Percentiles rank a stretch among this genome's conserved stretches.
These are phyloP conservation scores for Pseudolycoriella hygida DNA, from an alignment of 2,888 invertebrate species.

Conservation along the genomic window DNA sequence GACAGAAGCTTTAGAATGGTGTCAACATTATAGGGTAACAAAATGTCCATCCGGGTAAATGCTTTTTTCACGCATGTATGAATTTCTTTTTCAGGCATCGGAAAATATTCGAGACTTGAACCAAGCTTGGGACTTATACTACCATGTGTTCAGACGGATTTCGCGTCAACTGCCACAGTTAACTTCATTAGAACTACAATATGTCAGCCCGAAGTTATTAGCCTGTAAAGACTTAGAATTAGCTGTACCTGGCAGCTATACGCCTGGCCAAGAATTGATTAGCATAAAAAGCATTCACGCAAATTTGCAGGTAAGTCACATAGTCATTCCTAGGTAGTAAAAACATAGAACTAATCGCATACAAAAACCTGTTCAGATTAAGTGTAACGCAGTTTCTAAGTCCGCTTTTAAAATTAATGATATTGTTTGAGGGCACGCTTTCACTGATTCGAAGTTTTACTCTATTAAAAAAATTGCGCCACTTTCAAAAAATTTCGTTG, in stretches of 20 bases:
- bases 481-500: too few species aligned
- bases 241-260: constrained; percentile 95
- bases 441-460: too few species aligned
- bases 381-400: too few species aligned
- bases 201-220: constrained; percentile 84
- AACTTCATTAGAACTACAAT: constrained; percentile 80
- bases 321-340: too few species aligned
- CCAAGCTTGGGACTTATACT: constrained; percentile 98
- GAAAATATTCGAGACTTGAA: constrained; percentile 81
- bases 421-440: too few species aligned
- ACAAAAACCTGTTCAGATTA: too few species aligned
- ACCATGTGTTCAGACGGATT: constrained; percentile 93
- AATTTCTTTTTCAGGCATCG: constrained; percentile 46
- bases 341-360: not conserved
- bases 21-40: constrained; percentile 60
- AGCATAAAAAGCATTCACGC: constrained; percentile 81
- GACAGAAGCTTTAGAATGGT: constrained; percentile 90
- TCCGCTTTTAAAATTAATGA: too few species aligned
- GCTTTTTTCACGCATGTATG: too few species aligned
- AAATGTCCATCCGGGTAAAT: too few species aligned
- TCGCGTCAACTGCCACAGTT: constrained; percentile 86
- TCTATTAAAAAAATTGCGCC: too few species aligned
- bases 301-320: constrained; percentile 53
- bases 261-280: constrained; percentile 77
- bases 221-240: constrained; percentile 83